Conservation (phyloP, 2,113 vertebrate genomes). For the Plecotus auritus region DNA sequence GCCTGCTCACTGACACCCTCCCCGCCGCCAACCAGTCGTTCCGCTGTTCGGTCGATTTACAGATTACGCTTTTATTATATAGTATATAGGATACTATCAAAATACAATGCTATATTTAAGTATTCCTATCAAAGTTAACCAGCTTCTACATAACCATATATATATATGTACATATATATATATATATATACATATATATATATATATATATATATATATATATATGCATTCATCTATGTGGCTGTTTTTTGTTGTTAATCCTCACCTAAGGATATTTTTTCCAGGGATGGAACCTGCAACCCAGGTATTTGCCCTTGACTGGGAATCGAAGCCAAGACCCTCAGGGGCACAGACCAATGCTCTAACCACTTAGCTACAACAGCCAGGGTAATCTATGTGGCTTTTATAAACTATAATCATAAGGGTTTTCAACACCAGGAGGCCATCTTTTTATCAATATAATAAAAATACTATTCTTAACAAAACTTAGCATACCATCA, state of each 20-base stretch:
- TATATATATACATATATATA: background rate
- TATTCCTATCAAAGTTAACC: background rate
- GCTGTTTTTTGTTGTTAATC: too few relatives aligned
- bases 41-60: too few relatives aligned
- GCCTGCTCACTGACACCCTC: too few relatives aligned
- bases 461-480: background rate
- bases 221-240: too few relatives aligned
- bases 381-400: background rate
- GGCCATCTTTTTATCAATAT: background rate
- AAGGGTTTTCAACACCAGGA: background rate
- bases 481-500: background rate
- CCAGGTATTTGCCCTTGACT: too few relatives aligned
- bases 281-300: too few relatives aligned
- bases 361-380: too few relatives aligned
- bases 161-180: background rate
- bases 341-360: too few relatives aligned
- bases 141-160: background rate
- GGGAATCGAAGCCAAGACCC: too few relatives aligned
- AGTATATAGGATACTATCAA: background rate
- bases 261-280: too few relatives aligned
- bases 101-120: background rate
- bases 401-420: background rate
- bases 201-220: background rate
- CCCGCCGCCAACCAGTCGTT: too few relatives aligned
- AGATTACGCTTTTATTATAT: too few relatives aligned